Percentiles rank a stretch among this genome's conserved stretches.
phyloP scores from a whole-genome alignment of 1,140 invertebrate genomes.

The Pachypsylla venusta region DNA sequence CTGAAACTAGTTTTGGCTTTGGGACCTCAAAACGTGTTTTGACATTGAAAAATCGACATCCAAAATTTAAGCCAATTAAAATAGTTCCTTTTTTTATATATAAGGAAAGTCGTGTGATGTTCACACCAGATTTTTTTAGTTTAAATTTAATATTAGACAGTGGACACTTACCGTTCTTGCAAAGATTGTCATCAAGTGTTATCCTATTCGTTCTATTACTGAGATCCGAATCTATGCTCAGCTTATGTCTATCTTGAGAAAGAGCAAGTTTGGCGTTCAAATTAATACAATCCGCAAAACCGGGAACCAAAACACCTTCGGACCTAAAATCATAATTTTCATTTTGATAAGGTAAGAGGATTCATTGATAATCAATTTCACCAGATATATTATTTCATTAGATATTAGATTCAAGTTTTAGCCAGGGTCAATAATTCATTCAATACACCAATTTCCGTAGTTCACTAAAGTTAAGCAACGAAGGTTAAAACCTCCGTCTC shows the following conservation, averaged over 20 bases:
- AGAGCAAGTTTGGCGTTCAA: constrained; percentile 8
- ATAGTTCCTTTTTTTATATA: no score
- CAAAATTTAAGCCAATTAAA: no score
- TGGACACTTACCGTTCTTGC: not conserved
- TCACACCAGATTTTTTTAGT: no score
- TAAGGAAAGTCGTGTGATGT: no score
- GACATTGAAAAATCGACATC: no score
- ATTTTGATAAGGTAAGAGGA: constrained; percentile 30
- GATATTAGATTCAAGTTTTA: no score
- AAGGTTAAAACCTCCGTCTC: no score
- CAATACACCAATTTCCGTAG: no score
- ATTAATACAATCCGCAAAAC: constrained; percentile 9
- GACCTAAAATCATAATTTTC: constrained; percentile 19
- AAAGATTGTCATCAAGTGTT: not conserved
- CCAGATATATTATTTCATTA: constrained; percentile 16
- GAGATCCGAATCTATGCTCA: constrained; percentile 15
- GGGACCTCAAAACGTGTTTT: no score
- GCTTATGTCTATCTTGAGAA: constrained; percentile 13
- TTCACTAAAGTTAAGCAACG: no score
- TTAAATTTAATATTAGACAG: constrained; percentile 17
- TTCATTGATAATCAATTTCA: constrained; percentile 27
- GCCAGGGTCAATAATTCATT: no score
- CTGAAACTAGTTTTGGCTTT: no score
- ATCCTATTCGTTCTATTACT: constrained; percentile 14
- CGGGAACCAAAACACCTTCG: constrained; percentile 21